These are phyloP conservation scores for Pedetes capensis DNA, from an alignment of 2,113 vertebrate species.

Conservation along the genomic window DNA sequence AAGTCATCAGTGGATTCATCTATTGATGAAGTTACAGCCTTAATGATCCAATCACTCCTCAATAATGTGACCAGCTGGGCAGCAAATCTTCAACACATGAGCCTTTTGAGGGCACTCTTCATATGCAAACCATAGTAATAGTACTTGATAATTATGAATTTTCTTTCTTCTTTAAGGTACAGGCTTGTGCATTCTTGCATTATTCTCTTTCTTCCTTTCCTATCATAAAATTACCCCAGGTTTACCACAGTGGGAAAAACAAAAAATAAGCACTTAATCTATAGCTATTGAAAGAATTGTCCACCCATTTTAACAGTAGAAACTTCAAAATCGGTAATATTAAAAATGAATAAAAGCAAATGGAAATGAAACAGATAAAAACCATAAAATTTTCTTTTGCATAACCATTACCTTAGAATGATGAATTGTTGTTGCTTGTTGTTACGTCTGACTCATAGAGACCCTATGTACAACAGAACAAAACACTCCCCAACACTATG, in stretches of 20 bases:
- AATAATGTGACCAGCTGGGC: not conserved
- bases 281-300: not conserved
- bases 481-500: no score
- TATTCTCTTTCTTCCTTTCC: not conserved
- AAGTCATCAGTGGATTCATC: no score
- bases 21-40: no score
- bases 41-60: no score
- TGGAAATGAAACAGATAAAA: not conserved
- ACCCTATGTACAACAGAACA: no score
- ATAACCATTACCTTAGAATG: conserved; percentile 74
- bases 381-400: conserved; percentile 66
- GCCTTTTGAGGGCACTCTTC: no score
- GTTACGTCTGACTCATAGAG: no score
- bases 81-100: not conserved
- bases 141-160: not conserved
- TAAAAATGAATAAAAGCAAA: not conserved
- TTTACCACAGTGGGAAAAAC: not conserved
- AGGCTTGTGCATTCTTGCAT: not conserved
- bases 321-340: not conserved
- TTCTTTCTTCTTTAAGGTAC: not conserved
- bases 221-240: not conserved
- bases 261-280: not conserved
- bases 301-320: not conserved
- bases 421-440: no score
- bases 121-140: not conserved